Conservation (phyloP, 2,888 invertebrate genomes). For the Drosophila pegasa region DNA sequence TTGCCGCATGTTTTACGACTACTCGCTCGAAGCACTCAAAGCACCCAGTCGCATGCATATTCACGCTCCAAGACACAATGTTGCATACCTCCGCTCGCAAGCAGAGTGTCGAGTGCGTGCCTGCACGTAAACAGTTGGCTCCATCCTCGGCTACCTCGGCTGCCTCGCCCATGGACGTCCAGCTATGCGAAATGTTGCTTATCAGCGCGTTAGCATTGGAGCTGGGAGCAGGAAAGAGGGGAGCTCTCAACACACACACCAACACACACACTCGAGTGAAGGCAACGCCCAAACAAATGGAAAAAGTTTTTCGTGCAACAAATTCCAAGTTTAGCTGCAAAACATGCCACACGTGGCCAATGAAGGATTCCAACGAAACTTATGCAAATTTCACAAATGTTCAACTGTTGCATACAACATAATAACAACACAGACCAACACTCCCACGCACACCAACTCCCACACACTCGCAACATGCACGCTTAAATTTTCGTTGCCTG, state of each 20-base stretch:
- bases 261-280: conserved; percentile 8
- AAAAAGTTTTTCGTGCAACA: conserved; percentile 69
- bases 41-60: conserved; percentile 13
- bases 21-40: conserved; percentile 15
- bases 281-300: conserved; percentile 62
- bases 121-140: conserved; percentile 34
- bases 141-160: background rate
- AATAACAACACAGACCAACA: conserved; percentile 7
- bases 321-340: conserved; percentile 59
- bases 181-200: conserved; percentile 52
- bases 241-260: conserved; percentile 57
- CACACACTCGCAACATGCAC: background rate
- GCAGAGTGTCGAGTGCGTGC: conserved; percentile 30
- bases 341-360: conserved; percentile 22
- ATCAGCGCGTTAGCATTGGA: conserved; percentile 19
- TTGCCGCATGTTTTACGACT: conserved; percentile 71
- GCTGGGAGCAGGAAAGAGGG: no score
- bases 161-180: conserved; percentile 4
- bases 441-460: conserved; percentile 3
- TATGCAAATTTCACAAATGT: conserved; percentile 73
- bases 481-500: conserved; percentile 34
- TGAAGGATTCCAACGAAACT: conserved; percentile 54
- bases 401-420: conserved; percentile 67
- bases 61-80: conserved; percentile 25
- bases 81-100: conserved; percentile 34